These are phyloP conservation scores for Gobionotothen gibberifrons DNA, from an alignment of 2,797 vertebrate genomes.

Conservation along the genomic window DNA sequence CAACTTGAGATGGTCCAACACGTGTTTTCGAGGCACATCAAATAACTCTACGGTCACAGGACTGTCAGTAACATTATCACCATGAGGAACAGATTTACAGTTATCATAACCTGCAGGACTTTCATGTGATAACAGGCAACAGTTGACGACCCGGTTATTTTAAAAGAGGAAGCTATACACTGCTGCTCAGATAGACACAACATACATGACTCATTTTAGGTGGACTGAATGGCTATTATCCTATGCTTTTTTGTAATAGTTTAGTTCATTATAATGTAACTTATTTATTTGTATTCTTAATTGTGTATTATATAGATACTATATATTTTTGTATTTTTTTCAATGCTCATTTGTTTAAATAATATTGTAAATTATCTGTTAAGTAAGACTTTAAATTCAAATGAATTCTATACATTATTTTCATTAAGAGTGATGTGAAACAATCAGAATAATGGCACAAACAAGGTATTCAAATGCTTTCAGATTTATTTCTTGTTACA, in stretches of 20 bases:
- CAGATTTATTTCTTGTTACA: conserved; percentile 68
- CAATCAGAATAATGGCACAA: neutral
- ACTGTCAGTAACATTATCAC: conserved; percentile 71
- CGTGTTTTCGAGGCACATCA: conserved; percentile 41
- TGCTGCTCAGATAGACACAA: neutral
- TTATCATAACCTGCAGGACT: conserved; percentile 62
- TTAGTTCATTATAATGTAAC: too few relatives aligned
- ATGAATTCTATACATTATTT: neutral
- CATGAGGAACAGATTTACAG: conserved; percentile 68
- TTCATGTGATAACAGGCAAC: conserved; percentile 43
- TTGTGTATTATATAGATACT: too few relatives aligned
- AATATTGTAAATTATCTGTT: neutral
- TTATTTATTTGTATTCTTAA: too few relatives aligned
- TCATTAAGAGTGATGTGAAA: neutral
- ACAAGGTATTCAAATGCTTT: conserved; percentile 25
- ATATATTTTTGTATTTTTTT: too few relatives aligned
- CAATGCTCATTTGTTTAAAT: neutral
- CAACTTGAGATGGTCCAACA: conserved; percentile 37
- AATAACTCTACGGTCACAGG: conserved; percentile 61
- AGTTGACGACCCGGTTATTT: conserved; percentile 38
- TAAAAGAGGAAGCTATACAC: neutral
- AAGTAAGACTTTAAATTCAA: neutral
- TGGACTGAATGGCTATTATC: too few relatives aligned
- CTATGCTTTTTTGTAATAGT: too few relatives aligned
- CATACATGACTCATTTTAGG: neutral